Percentiles rank a stretch among this genome's conserved stretches.
These are phyloP conservation scores for Poeciliopsis turrubarensis DNA, from an alignment of 2,113 vertebrate species.

Conservation along the genomic window DNA sequence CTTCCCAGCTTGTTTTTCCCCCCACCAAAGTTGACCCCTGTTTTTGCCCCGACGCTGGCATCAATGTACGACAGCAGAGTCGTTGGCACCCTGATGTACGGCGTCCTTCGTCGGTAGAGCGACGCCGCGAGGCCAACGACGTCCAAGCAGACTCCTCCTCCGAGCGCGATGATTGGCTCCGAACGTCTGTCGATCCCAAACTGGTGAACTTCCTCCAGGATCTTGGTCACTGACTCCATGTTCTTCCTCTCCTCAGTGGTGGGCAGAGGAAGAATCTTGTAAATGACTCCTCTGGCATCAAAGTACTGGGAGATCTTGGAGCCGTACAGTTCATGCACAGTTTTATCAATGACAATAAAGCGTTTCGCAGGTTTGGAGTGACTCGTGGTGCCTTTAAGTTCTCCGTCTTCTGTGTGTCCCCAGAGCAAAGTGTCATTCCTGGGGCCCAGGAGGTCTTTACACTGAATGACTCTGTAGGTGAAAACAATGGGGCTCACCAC, in stretches of 20 bases:
- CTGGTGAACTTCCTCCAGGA: conserved; percentile 79
- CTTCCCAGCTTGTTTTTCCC: conserved; percentile 86
- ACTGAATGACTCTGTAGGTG: conserved; percentile 81
- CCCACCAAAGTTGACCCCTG: conserved; percentile 82
- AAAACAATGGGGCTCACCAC: conserved; percentile 81
- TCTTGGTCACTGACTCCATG: conserved; percentile 78
- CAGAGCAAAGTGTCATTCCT: conserved; percentile 78
- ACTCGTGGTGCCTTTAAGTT: conserved; percentile 35
- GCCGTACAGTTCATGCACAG: conserved; percentile 78
- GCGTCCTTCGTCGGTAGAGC: conserved; percentile 80
- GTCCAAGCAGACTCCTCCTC: conserved; percentile 83
- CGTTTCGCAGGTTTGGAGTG: conserved; percentile 70
- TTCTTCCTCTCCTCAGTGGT: conserved; percentile 83
- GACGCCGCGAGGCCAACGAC: conserved; percentile 80
- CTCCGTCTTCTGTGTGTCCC: conserved; percentile 74
- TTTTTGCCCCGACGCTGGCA: conserved; percentile 82
- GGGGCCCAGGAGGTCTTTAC: conserved; percentile 75
- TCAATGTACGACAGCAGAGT: conserved; percentile 82
- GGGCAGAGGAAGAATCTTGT: conserved; percentile 77
- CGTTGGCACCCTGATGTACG: conserved; percentile 82
- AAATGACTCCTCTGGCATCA: conserved; percentile 66
- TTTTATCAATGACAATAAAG: conserved; percentile 82
- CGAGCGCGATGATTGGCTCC: conserved; percentile 81
- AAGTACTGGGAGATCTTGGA: conserved; percentile 76
- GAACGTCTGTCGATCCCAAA: conserved; percentile 79